These are phyloP conservation scores for Ramazzottius varieornatus DNA, from an alignment of 2,888 invertebrate genomes.

Conservation along the genomic window DNA sequence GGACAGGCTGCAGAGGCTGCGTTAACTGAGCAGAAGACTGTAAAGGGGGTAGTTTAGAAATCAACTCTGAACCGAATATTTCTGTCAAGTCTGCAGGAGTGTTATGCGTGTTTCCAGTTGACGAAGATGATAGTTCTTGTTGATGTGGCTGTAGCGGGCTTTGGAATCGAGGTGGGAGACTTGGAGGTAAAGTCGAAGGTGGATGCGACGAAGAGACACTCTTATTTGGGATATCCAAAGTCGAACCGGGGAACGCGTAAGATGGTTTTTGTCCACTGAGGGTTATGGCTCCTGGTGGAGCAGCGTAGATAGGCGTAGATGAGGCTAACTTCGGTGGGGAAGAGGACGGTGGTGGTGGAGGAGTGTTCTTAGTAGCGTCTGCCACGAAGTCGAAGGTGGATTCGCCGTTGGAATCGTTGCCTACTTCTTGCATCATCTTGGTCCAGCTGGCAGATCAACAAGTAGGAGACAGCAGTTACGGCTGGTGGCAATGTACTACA, in stretches of 20 bases:
- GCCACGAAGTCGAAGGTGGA: not conserved
- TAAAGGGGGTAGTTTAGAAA: not conserved
- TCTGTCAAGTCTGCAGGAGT: not conserved
- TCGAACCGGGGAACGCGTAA: no score
- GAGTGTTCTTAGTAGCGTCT: not conserved
- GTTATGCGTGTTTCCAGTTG: not conserved
- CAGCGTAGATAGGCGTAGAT: not conserved
- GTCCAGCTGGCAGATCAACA: not conserved
- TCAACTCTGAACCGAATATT: not conserved
- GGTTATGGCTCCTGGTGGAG: not conserved
- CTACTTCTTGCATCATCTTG: constrained; percentile 4
- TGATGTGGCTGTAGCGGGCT: no score
- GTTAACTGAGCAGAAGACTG: not conserved
- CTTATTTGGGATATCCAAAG: no score
- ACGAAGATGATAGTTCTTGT: not conserved
- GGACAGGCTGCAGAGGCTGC: not conserved
- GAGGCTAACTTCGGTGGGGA: not conserved
- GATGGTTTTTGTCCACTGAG: not conserved
- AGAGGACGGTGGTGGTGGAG: not conserved
- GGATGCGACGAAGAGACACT: not conserved
- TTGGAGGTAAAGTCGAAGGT: not conserved
- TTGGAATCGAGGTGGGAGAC: not conserved
- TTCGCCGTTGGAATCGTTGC: constrained; percentile 3
- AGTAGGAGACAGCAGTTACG: no score
- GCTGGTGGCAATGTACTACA: no score